Base-by-base conservation (phyloP, 2,113 vertebrate genomes). In the Anhinga rufa region DNA sequence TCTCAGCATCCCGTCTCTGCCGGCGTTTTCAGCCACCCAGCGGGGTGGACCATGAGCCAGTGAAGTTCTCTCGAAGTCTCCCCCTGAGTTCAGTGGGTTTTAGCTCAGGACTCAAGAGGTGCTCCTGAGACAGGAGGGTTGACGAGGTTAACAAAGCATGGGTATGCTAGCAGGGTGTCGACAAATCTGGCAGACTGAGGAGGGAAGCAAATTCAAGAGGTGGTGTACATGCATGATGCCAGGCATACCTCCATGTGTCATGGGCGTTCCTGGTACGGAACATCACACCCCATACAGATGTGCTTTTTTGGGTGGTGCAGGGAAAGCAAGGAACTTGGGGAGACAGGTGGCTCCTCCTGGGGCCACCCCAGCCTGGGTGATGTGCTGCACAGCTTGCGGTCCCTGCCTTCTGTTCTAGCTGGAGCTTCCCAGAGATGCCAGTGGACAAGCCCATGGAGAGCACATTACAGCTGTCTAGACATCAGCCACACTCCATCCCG, bases 391-490 rank as follows among this genome's bases (percentile, higher is more conserved):
- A 62, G 82, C 46, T 75, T 29, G 54, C 42, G 38, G 55, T 55
- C 86, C 49, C 68, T 2, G 1, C 72, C 65, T 62, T 21, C 69
- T 38, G 32, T 38, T 58, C 38, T 16, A 5, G 81, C 82, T 12
- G 88, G 32, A 49, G 86, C 92, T 81, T 93, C 72, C 82, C 72
- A 12, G 60, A 38, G 92, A 86, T 96, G 96, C 93, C 86, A n/a
- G 86, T 17, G 80, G 80, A 87, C 40, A 69, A 93, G 88, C 81
- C 92, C 92, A 66, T 12, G 74, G 92, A 88, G 89, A 93, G 89
- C 83, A 29, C 83, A 72, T 95, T 97, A 92, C 77, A n/a, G 86
- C 89, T 85, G 94, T 96, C 94, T 97, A 97, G 94, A 97, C 94
- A 93, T 80, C 91, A 89, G 91, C 81, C 93, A 61, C 83, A 31